A percentile compares a stretch with the other conserved stretches of the same genome.
phyloP scores from a whole-genome alignment of 1,140 invertebrate species.

The Brachionus manjavacas region DNA sequence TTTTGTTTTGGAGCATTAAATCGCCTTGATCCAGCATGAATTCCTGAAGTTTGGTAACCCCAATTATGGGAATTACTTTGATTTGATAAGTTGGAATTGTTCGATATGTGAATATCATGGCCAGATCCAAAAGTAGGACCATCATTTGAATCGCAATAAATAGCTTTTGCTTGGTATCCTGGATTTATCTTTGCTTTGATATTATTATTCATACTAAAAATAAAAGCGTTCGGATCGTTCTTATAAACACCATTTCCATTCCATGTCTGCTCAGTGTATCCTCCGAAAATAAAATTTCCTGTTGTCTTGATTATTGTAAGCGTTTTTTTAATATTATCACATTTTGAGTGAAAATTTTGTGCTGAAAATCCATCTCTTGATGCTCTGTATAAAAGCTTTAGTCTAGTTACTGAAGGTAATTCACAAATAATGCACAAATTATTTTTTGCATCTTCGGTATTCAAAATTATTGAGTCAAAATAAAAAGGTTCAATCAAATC shows the following conservation, averaged over 20 bases:
- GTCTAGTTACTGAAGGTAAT: not conserved
- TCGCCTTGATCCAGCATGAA: not conserved
- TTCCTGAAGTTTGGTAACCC: not conserved
- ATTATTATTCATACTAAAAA: slow-evolving; percentile 42
- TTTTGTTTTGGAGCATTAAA: too few relatives aligned
- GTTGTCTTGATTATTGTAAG: slow-evolving; percentile 44
- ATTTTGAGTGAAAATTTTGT: slow-evolving; percentile 43
- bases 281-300: slow-evolving; percentile 43
- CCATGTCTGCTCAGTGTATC: slow-evolving; percentile 44
- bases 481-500: not conserved
- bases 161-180: not conserved
- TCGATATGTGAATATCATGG: not conserved
- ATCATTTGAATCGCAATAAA: not conserved
- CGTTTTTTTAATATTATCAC: slow-evolving; percentile 44
- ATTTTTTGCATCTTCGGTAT: not conserved
- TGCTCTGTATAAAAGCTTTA: slow-evolving; percentile 43
- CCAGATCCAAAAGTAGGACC: not conserved
- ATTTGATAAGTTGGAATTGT: not conserved
- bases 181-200: not conserved
- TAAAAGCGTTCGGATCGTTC: slow-evolving; percentile 43
- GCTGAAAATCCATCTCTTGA: slow-evolving; percentile 43
- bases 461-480: not conserved
- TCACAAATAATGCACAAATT: not conserved
- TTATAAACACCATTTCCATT: not conserved
- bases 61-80: not conserved